Evolutionary conservation across 2,888 invertebrate species (phyloP).

Genomic region (Beris chalybata): DNA sequence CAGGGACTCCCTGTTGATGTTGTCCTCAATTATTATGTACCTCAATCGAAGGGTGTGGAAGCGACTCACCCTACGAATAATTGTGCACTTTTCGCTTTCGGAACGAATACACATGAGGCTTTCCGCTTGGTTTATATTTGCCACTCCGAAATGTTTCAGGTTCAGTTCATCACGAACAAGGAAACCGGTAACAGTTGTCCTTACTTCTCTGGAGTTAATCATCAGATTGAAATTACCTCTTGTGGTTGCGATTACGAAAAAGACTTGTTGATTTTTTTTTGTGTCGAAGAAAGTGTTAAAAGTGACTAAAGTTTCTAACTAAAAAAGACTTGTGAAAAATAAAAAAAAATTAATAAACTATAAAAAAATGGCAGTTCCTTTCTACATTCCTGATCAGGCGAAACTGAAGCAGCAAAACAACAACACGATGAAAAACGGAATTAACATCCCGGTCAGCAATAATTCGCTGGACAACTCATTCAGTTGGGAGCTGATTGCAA

Average conservation of each 20-base stretch:
- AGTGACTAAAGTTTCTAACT: slow-evolving; percentile 10
- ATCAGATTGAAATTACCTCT: background rate
- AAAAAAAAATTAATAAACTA: background rate
- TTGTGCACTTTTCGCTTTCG: slow-evolving; percentile 28
- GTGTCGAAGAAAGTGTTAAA: slow-evolving; percentile 1
- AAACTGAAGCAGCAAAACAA: slow-evolving; percentile 30
- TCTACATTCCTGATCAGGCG: slow-evolving; percentile 37
- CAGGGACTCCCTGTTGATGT: slow-evolving; percentile 32
- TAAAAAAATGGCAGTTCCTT: slow-evolving; percentile 37
- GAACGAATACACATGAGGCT: slow-evolving; percentile 17
- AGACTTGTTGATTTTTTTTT: slow-evolving; percentile 28
- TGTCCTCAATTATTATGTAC: slow-evolving; percentile 19
- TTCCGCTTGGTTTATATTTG: slow-evolving; percentile 35
- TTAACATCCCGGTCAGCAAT: slow-evolving; percentile 34
- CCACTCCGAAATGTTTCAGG: slow-evolving; percentile 25
- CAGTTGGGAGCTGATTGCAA: slow-evolving; percentile 36
- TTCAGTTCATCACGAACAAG: slow-evolving; percentile 37
- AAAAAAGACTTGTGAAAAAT: background rate
- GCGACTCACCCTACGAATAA: slow-evolving; percentile 25
- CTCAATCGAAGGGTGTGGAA: slow-evolving; percentile 12
- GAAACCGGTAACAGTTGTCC: slow-evolving; percentile 34
- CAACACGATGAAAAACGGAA: slow-evolving; percentile 10
- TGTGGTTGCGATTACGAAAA: background rate
- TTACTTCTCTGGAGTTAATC: slow-evolving; percentile 18
- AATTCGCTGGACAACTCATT: slow-evolving; percentile 29